Percentiles rank a stretch among this genome's conserved stretches.
Evolutionary conservation across 1,140 invertebrate genomes (phyloP).

Genomic region (Papilio machaon): DNA sequence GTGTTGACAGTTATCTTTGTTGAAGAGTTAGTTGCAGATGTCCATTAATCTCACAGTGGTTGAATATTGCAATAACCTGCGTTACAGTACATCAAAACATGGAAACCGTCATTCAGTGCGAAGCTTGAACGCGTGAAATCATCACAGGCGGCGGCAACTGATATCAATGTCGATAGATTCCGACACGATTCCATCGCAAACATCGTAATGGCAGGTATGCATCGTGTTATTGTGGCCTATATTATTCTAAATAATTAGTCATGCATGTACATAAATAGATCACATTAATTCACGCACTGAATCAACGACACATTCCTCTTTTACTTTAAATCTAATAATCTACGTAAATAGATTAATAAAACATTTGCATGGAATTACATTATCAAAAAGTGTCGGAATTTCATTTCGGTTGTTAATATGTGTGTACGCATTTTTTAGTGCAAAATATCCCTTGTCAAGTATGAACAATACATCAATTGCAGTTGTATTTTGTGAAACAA

Average conservation of each 20-base stretch:
- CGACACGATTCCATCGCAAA: neutral
- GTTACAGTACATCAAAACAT: neutral
- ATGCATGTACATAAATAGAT: neutral
- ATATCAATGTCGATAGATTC: too few relatives aligned
- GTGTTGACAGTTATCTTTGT: too few relatives aligned
- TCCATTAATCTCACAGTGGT: neutral
- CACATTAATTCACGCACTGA: neutral
- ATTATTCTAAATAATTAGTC: neutral
- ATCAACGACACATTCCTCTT: too few relatives aligned
- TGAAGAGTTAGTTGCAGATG: neutral
- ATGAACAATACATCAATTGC: slow-evolving; percentile 18
- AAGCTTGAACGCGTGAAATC: neutral
- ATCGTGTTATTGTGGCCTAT: too few relatives aligned
- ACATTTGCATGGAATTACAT: neutral
- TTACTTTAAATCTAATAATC: too few relatives aligned
- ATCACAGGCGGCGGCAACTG: neutral
- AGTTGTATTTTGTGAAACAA: slow-evolving; percentile 23
- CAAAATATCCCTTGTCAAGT: neutral
- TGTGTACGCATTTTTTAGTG: neutral
- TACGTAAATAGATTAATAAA: neutral
- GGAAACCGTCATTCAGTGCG: neutral
- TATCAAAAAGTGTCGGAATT: neutral
- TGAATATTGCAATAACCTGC: neutral
- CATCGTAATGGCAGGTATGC: neutral
- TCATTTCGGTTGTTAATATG: neutral